Conservation (phyloP, 2,888 invertebrate genomes). For the Sceliomorpha sp. region DNA sequence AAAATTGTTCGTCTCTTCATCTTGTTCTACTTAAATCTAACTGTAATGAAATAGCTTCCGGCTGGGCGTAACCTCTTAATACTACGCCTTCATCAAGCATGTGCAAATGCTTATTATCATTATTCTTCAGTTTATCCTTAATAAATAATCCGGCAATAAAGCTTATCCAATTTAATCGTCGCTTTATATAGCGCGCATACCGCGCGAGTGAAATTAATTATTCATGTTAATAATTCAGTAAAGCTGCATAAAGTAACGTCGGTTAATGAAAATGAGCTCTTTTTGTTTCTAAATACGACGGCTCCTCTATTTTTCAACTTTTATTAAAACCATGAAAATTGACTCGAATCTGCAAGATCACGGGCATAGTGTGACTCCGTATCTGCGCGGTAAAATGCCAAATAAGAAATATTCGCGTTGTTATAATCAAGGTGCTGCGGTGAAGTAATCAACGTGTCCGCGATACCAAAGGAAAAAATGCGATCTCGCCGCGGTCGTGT, state of each 20-base stretch:
- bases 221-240: neutral
- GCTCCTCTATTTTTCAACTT: conserved; percentile 28
- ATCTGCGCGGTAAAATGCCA: conserved; percentile 20
- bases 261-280: conserved; percentile 20
- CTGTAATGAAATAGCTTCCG: no score
- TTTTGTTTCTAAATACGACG: neutral
- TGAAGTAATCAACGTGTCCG: conserved; percentile 38
- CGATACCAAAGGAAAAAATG: conserved; percentile 25
- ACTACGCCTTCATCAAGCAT: no score
- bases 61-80: no score
- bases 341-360: conserved; percentile 44
- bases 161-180: no score
- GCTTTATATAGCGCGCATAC: no score
- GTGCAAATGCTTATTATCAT: no score
- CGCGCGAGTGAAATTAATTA: neutral
- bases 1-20: no score
- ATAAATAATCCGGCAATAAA: no score
- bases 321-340: conserved; percentile 43
- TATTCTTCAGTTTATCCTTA: no score
- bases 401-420: conserved; percentile 42
- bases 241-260: conserved; percentile 5
- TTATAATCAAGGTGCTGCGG: conserved; percentile 35
- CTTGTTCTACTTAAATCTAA: no score
- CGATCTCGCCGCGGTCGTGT: conserved; percentile 32
- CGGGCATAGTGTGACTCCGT: conserved; percentile 21